Percentiles rank a stretch among this genome's conserved stretches.
Evolutionary conservation across 2,113 vertebrate genomes (phyloP).

Genomic region (Collichthys lucidus): DNA sequence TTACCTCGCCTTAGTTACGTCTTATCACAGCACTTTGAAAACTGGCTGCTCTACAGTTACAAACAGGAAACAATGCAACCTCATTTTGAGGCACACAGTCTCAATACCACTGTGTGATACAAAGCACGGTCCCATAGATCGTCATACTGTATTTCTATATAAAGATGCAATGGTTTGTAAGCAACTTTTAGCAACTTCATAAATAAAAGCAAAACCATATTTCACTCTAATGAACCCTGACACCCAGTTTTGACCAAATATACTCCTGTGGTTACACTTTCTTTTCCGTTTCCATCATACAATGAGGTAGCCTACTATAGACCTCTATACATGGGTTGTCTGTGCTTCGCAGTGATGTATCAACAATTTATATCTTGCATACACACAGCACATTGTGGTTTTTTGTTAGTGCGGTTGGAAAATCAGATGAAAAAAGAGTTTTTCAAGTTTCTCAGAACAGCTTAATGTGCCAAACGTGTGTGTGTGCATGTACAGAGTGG

Average conservation of each 20-base stretch:
- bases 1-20: slow-evolving; percentile 61
- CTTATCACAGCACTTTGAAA: slow-evolving; percentile 51
- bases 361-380: slow-evolving; percentile 10
- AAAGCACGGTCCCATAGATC: not conserved
- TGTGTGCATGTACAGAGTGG: not conserved
- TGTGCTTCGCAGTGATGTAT: not conserved
- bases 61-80: slow-evolving; percentile 84
- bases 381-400: slow-evolving; percentile 34
- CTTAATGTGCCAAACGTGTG: not conserved
- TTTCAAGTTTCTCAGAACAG: slow-evolving; percentile 23
- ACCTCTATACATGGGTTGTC: not conserved
- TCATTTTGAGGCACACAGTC: slow-evolving; percentile 65
- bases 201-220: not conserved
- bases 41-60: slow-evolving; percentile 81
- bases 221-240: not conserved
- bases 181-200: not conserved
- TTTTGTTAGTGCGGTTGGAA: slow-evolving; percentile 56
- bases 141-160: not conserved
- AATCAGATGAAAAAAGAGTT: slow-evolving; percentile 12
- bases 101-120: not conserved
- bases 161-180: not conserved
- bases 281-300: not conserved
- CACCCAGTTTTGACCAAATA: not conserved
- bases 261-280: not conserved
- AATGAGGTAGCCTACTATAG: not conserved